Evolutionary conservation across 2,797 vertebrate species (phyloP).

Genomic region (Spizella passerina): DNA sequence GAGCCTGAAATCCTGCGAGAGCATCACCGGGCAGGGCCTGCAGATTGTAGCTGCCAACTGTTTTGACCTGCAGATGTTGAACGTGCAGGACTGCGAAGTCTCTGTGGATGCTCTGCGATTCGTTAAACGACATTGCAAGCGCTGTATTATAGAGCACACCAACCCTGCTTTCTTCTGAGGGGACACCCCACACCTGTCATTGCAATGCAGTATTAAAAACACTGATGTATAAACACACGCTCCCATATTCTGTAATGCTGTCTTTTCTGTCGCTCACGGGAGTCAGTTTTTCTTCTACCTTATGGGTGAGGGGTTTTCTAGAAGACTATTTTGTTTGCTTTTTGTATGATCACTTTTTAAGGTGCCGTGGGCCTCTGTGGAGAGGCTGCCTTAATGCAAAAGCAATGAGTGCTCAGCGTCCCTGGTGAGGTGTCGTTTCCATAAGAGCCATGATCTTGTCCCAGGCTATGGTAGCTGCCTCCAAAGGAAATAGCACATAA

Average conservation of each 20-base stretch:
- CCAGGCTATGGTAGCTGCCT: slow-evolving; percentile 26
- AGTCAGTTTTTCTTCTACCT: slow-evolving; percentile 36
- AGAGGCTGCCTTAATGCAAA: slow-evolving; percentile 4
- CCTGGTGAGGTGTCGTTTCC: background rate
- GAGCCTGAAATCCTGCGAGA: slow-evolving; percentile 95
- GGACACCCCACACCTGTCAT: background rate
- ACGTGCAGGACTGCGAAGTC: slow-evolving; percentile 97
- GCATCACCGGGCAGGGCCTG: slow-evolving; percentile 91
- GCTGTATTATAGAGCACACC: slow-evolving; percentile 97
- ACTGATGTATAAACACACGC: slow-evolving; percentile 10
- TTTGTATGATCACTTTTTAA: slow-evolving; percentile 13
- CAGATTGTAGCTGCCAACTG: slow-evolving; percentile 94
- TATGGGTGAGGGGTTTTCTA: background rate
- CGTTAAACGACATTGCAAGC: slow-evolving; percentile 92
- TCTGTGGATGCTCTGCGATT: slow-evolving; percentile 93
- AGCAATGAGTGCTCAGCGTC: slow-evolving; percentile 13
- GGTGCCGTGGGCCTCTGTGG: background rate
- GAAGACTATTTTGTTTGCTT: slow-evolving; percentile 28
- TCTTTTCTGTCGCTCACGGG: slow-evolving; percentile 43
- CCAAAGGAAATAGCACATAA: slow-evolving; percentile 63
- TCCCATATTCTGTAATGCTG: slow-evolving; percentile 25
- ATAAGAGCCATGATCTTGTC: background rate
- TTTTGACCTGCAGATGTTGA: slow-evolving; percentile 96
- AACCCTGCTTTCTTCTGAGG: slow-evolving; percentile 97
- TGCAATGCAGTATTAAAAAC: slow-evolving; percentile 54